Base-by-base conservation (phyloP, 92 coral and sea anemone species). In the Bergia sp. region DNA sequence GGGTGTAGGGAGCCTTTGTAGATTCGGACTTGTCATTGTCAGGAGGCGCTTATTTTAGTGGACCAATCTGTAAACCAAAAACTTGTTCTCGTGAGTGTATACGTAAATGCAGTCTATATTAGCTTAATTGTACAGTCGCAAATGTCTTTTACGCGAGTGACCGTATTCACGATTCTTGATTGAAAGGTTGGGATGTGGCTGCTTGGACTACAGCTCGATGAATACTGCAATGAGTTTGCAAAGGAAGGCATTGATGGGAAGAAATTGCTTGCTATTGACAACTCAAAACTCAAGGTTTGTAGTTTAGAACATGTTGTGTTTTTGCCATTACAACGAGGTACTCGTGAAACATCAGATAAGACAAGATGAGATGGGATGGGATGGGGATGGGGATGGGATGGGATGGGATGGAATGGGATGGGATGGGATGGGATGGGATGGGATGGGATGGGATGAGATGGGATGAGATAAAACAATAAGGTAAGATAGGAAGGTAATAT, bases 171-270 rank as follows among this genome's bases (percentile, higher is more conserved):
- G 58, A 72, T 38, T 37, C 36, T 74, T 18, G n/a, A 40, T 42
- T 82, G 39, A 15, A 42, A 97, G 99, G 99, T 97, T 77, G 93
- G 94, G 86, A 85, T 89, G 82, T 97, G 99, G 99, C 76, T 97
- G 86, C 74, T 95, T 44, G 94, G 95, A 16, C 89, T 90, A 58
- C 95, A 95, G 44, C 80, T 97, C 21, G 98, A 95, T 72, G 98
- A 95, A 41, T 95, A 93, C 71, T 90, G 90, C 12, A 91, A 81
- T 69, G 93, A 91, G 61, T 97, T 97, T 87, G 74, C 91, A 4
- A 94, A 91, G 67, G 93, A 92, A 69, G 90, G 89, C 37, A 96
- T 97, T 40, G 99, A 97, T 82, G 99, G 99, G 3, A 97, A 92
- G 61, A 94, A 93, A 90, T 75, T 97, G 23, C 88, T 94, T 20